Percentiles rank a stretch among this genome's conserved stretches.
Evolutionary conservation across 2,113 vertebrate species (phyloP).

Genomic region (Tympanuchus pallidicinctus): DNA sequence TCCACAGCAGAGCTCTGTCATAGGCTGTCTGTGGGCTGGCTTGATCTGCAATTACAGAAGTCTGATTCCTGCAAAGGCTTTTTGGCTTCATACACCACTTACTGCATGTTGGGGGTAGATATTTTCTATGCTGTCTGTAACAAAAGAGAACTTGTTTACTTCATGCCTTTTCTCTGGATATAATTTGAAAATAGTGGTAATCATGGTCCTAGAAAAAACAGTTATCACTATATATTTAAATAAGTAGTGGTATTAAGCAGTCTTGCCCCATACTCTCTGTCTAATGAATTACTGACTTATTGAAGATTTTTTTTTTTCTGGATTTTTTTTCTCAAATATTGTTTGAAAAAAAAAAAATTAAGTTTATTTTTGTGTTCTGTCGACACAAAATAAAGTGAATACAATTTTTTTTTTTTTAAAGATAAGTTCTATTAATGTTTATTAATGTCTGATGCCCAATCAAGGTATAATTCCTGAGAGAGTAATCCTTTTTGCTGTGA

Average conservation of each 20-base stretch:
- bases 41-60: fast-evolving
- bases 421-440: background rate
- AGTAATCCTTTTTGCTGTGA: background rate
- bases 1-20: background rate
- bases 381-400: background rate
- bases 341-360: background rate
- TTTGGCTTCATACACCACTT: background rate
- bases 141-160: slow-evolving; percentile 1
- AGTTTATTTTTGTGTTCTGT: background rate
- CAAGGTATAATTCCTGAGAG: background rate
- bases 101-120: fast-evolving
- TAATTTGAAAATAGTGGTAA: background rate
- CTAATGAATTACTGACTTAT: background rate
- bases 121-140: background rate
- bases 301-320: background rate
- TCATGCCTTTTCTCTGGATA: background rate
- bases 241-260: background rate
- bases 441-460: background rate
- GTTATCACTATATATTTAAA: background rate
- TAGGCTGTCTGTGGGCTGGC: background rate
- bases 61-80: background rate
- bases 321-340: background rate
- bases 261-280: background rate
- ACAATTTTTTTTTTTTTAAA: background rate
- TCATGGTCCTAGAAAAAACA: background rate